Conservation (phyloP, 2,113 vertebrate genomes). For the Piprites chloris region DNA sequence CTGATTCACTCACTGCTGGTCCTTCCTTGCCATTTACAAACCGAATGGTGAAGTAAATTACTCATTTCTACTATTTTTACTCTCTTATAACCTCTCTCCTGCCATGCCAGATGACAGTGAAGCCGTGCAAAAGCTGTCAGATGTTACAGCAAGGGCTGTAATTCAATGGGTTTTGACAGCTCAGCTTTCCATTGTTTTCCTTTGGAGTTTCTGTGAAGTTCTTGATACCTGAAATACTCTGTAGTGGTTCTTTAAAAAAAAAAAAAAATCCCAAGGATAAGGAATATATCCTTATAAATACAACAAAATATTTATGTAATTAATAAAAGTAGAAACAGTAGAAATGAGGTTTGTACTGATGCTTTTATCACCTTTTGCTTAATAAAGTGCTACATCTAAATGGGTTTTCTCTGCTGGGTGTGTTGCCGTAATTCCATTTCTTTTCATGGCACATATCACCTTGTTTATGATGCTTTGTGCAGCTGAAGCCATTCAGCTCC, state of each 20-base stretch:
- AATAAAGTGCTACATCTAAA: background rate
- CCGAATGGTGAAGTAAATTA: background rate
- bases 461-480: background rate
- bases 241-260: background rate
- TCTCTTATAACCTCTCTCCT: background rate
- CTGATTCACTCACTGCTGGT: background rate
- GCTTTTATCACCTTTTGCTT: background rate
- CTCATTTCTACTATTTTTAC: background rate
- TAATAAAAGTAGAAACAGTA: background rate
- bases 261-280: background rate
- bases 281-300: background rate
- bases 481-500: background rate
- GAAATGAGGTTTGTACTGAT: background rate
- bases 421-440: background rate
- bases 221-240: background rate
- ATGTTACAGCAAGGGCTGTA: background rate
- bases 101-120: background rate
- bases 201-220: background rate
- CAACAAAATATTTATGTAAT: background rate
- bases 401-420: background rate
- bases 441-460: too few relatives aligned
- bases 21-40: background rate
- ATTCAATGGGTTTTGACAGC: background rate
- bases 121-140: background rate
- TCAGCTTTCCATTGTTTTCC: background rate